These are phyloP conservation scores for Macrostomum lignano DNA, from an alignment of 1,140 invertebrate genomes.

Conservation along the genomic window DNA sequence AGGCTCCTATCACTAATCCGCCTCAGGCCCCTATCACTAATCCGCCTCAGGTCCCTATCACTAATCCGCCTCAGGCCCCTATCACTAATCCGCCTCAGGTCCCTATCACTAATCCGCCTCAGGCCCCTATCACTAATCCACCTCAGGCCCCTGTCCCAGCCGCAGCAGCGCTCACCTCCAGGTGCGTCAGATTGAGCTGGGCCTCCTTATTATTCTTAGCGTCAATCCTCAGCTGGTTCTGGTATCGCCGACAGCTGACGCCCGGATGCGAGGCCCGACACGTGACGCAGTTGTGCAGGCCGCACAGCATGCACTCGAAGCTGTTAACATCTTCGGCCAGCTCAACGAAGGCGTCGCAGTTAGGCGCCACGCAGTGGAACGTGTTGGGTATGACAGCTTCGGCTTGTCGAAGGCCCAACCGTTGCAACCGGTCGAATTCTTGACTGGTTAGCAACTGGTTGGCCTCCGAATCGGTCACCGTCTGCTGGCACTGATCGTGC, in stretches of 20 bases:
- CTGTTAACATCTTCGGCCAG: constrained; percentile 50
- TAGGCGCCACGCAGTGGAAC: constrained; percentile 62
- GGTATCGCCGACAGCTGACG: constrained; percentile 54
- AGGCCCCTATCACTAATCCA: too few species aligned
- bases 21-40: too few species aligned
- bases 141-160: too few species aligned
- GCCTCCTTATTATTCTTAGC: constrained; percentile 36
- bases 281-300: constrained; percentile 48
- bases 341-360: constrained; percentile 60
- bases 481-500: too few species aligned
- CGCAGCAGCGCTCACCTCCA: too few species aligned
- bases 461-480: too few species aligned
- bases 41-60: too few species aligned
- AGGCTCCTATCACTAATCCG: too few species aligned
- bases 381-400: constrained; percentile 51
- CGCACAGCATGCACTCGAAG: constrained; percentile 56
- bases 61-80: too few species aligned
- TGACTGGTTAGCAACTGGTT: constrained; percentile 40
- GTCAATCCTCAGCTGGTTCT: constrained; percentile 40
- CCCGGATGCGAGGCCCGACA: constrained; percentile 61
- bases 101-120: too few species aligned
- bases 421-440: constrained; percentile 48
- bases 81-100: too few species aligned
- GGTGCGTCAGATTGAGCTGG: too few species aligned
- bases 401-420: constrained; percentile 47